Evolutionary conservation across 2,113 vertebrate species (phyloP), one percentile per base, ranked within the genome.

Genomic region (Isichthys henryi): DNA sequence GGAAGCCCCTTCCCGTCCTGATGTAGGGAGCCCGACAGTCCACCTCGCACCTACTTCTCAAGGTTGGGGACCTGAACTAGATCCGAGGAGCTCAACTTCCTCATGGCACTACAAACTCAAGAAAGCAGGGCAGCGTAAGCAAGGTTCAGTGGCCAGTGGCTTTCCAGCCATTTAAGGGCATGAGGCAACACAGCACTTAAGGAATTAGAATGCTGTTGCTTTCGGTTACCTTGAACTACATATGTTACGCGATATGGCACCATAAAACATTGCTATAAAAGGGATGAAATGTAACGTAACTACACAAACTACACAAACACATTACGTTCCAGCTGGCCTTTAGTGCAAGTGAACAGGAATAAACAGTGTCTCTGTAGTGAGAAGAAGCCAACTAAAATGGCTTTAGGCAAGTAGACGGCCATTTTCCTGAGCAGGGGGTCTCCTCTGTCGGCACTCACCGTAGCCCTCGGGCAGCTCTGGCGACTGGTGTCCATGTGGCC

Each of bases 381-480:
- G n/a, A 10, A 23, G 7, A 13, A 27, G 3, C 5, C 11, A 35
- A 39, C 58, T 27, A 27, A 27, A 66, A n/a, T 4, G n/a, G 62
- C 9, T 66, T 66, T 66, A 1, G 21, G 23, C 23, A 0, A 66
- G 23, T 2, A n/a, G 58, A 8, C 58, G 0, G 58, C 58, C 13
- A 35, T 43, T 80, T 80, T 43, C 39, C 31, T 15, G 3, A 2
- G 80, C 80, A n/a, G 80, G 19, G 10, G 35, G 4, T 31, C 31
- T 7, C 7, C 56, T n/a, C 56, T 9, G 13, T 39, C 23, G 7
- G 9, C 45, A 88, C 96, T 95, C 91, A 99, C 98, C 98, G 0
- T 99, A 99, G 93, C 98, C 98, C 93, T 99, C 98, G 0, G 98
- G 98, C 62, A 99, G 96, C 90, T 99, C 98, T 0, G 98, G 98